phyloP scores from a whole-genome alignment of 2,888 invertebrate genomes.

The Notodonta ziczac region DNA sequence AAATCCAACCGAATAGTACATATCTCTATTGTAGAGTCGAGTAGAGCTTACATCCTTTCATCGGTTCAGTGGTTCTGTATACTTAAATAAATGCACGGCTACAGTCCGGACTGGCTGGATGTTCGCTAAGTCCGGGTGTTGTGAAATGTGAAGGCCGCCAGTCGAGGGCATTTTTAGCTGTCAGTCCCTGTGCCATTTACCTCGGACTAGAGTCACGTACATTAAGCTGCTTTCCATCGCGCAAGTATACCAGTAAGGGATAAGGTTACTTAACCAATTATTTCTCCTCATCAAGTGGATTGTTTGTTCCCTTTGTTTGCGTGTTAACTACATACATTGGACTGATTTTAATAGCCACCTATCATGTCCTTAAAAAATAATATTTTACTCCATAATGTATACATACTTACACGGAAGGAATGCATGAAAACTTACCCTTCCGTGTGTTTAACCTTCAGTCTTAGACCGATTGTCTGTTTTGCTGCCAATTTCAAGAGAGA shows the following conservation, averaged over 20 bases:
- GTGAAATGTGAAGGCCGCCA: slow-evolving; percentile 81
- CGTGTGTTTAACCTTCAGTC: slow-evolving; percentile 57
- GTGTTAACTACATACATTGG: not conserved
- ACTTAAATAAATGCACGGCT: slow-evolving; percentile 50
- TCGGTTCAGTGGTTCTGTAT: slow-evolving; percentile 44
- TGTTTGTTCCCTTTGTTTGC: not conserved
- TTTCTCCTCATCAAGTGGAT: not conserved
- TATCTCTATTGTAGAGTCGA: slow-evolving; percentile 15
- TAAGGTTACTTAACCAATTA: not conserved
- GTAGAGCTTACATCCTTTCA: slow-evolving; percentile 30
- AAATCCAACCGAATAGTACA: slow-evolving; percentile 2
- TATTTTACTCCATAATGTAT: not conserved
- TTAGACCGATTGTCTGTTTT: slow-evolving; percentile 14
- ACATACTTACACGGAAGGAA: slow-evolving; percentile 33
- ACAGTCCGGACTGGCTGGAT: slow-evolving; percentile 65
- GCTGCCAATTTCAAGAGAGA: slow-evolving; percentile 25
- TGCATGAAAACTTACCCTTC: slow-evolving; percentile 46
- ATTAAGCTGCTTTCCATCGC: not conserved
- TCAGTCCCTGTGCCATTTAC: slow-evolving; percentile 80
- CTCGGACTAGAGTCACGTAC: slow-evolving; percentile 38
- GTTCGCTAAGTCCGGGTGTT: slow-evolving; percentile 81
- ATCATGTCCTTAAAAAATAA: not conserved
- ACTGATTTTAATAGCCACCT: not conserved
- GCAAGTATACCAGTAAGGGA: not conserved
- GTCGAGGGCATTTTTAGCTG: slow-evolving; percentile 72